Base-by-base conservation (phyloP, 2,888 invertebrate genomes). In the Physocephala rufipes region DNA sequence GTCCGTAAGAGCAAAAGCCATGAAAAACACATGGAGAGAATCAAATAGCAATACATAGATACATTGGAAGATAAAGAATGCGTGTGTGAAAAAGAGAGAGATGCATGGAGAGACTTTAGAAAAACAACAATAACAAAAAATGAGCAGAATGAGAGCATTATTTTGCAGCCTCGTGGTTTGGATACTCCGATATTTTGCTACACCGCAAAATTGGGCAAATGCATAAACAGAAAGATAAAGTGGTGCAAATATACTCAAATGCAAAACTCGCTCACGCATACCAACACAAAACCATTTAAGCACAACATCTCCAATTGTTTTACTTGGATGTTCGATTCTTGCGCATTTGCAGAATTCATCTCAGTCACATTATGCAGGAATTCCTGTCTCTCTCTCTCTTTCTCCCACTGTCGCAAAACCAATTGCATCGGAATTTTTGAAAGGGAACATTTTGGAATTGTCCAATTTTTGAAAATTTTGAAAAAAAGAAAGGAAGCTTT, bases 351-450 rank as follows among this genome's bases (percentile, higher is more conserved):
- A 4, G 7, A 16, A 2, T 43, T 53, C 30, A 43, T 19, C 36
- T 36, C 16, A 5, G 43, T 19, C 21, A 28, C 28, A 12, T 26
- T 67, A 58, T 26, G 67, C 45, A 58, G 67, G 67, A 55, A 67
- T 67, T 49, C 36, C 26, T 24, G n/a, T n/a, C 43, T 15, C 45
- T 67, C 26, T 28, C 15, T 26, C 12, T 51, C 43, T 36, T 9
- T 36, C 36, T 36, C 36, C 5, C 36, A 7, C 9, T 9, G 9
- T 36, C 36, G 5, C 36, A 36, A 9, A 9, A 36, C 36, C 21
- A 67, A 58, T 67, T 58, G 67, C 67, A 67, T 58, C 55, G 67
- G 58, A 13, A 67, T 67, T 43, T 43, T 4, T n/a, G 24, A 16
- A 4, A 30, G 7, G 45, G 58, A 58, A 67, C 67, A 24, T 26